Evolutionary conservation across 2,888 invertebrate species (phyloP).

Genomic region (Carterocephalus palaemon): DNA sequence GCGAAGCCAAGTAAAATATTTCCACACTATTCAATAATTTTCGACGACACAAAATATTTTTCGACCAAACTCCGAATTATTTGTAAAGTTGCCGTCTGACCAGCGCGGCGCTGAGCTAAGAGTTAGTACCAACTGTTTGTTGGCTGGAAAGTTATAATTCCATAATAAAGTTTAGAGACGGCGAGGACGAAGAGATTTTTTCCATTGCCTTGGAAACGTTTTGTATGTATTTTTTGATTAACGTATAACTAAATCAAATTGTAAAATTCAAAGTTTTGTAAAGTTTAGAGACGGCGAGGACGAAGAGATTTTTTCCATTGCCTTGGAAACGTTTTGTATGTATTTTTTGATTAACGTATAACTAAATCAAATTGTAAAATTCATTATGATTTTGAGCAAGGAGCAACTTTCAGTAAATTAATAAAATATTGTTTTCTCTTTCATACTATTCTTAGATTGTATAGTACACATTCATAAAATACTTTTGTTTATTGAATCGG

Average conservation of each 20-base stretch:
- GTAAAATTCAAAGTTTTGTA: no score
- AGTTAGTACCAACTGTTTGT: constrained; percentile 39
- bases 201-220: constrained; percentile 3
- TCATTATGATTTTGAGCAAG: no score
- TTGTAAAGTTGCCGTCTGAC: constrained; percentile 19
- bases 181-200: constrained; percentile 7
- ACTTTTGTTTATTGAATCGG: no score
- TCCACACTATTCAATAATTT: no score
- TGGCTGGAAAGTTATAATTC: constrained; percentile 54
- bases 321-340: not conserved
- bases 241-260: no score
- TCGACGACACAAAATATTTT: constrained; percentile 13
- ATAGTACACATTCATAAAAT: no score
- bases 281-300: constrained; percentile 36
- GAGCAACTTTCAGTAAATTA: no score
- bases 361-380: no score
- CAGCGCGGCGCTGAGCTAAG: constrained; percentile 32
- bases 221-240: no score
- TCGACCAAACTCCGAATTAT: constrained; percentile 20
- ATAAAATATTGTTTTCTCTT: no score
- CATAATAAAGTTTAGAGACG: constrained; percentile 43
- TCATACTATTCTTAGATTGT: no score
- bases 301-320: constrained; percentile 12
- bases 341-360: no score
- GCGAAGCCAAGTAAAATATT: not conserved